These are phyloP conservation scores for Suncus etruscus DNA, from an alignment of 2,113 vertebrate genomes.

Conservation along the genomic window DNA sequence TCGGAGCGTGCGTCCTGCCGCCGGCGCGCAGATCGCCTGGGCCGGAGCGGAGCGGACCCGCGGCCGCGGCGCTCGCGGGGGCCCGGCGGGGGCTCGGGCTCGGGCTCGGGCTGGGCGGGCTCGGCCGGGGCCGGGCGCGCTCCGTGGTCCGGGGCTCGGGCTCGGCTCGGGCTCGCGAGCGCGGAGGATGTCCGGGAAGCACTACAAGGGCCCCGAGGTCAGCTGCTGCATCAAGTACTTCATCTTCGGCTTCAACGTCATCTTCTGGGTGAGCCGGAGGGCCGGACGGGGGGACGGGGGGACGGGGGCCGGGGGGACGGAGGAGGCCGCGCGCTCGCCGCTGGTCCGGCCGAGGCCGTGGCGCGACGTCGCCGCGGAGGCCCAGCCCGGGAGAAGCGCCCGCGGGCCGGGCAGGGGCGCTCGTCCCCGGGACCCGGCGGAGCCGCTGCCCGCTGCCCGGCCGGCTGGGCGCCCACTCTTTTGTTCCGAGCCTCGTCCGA, in stretches of 20 bases:
- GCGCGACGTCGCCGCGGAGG: too few relatives aligned
- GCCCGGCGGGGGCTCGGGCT: too few relatives aligned
- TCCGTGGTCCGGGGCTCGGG: conserved; percentile 68
- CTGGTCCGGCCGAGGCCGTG: too few relatives aligned
- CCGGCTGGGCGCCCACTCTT: conserved; percentile 49
- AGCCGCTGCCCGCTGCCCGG: not conserved
- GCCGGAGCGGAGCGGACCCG: too few relatives aligned
- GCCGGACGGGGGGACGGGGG: too few relatives aligned
- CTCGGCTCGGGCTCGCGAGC: conserved; percentile 81
- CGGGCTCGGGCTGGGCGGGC: too few relatives aligned
- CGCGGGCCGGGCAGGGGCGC: too few relatives aligned
- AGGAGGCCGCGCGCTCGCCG: too few relatives aligned
- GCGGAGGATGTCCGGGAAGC: conserved; percentile 96
- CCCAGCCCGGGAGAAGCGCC: too few relatives aligned
- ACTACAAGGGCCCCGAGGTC: conserved; percentile 99
- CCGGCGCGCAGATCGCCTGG: not conserved
- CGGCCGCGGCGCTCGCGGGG: too few relatives aligned
- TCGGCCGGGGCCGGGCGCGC: not conserved
- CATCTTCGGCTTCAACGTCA: conserved; percentile 99
- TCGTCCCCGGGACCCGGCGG: too few relatives aligned
- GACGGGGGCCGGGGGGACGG: too few relatives aligned
- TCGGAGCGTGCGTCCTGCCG: not conserved
- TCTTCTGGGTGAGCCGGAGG: conserved; percentile 96
- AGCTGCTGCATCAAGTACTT: conserved; percentile 99
- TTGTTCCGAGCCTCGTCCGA: conserved; percentile 63